Conservation (phyloP, 2,113 vertebrate species). For the Petrocephalus zakoni region DNA sequence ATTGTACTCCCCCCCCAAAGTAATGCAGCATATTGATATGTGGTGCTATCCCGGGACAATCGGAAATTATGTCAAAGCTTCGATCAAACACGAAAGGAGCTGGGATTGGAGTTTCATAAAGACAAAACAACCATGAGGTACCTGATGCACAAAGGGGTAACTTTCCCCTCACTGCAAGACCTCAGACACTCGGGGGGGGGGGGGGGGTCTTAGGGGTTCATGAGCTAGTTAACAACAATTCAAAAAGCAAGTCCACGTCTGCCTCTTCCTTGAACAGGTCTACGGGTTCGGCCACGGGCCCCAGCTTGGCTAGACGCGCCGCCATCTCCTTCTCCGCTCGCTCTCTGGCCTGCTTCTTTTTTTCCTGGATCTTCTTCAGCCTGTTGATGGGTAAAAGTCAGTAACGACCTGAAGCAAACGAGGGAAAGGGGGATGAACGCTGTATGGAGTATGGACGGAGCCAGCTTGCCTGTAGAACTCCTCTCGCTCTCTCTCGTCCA, state of each 20-base stretch:
- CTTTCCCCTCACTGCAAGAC: no score
- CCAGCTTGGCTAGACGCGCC: constrained; percentile 58
- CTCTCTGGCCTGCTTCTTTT: constrained; percentile 91
- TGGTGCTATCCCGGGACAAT: neutral
- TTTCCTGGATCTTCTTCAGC: constrained; percentile 98
- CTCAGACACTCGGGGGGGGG: neutral
- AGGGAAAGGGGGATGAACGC: neutral
- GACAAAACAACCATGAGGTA: neutral
- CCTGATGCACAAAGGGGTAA: neutral
- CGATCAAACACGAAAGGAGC: neutral
- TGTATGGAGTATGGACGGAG: neutral
- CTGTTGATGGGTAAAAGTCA: constrained; percentile 47
- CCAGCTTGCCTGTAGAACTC: constrained; percentile 87
- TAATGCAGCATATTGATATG: neutral
- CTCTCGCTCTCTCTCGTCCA: constrained; percentile 95
- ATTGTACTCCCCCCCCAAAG: neutral
- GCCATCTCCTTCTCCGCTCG: constrained; percentile 76
- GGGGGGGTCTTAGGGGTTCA: no score
- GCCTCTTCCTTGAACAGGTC: constrained; percentile 86
- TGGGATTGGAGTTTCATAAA: neutral
- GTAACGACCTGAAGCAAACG: neutral
- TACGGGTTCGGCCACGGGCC: constrained; percentile 67
- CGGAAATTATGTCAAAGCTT: neutral
- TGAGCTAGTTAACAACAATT: constrained; percentile 53
- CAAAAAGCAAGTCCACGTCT: constrained; percentile 94